Conservation (phyloP, 2,113 vertebrate species). For the Crocuta crocuta region DNA sequence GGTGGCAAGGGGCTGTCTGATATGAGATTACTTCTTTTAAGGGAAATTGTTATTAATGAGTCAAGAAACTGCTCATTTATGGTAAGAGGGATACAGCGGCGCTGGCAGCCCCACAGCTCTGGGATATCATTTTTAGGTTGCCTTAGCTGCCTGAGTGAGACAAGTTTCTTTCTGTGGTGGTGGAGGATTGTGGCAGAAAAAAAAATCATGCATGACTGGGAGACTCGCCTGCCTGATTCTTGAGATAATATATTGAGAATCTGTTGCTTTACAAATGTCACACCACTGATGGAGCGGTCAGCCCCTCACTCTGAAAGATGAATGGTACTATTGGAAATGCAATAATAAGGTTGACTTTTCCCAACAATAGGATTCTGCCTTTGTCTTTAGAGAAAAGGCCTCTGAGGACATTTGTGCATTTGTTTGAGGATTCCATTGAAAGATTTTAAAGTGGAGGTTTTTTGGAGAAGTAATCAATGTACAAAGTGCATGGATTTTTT, state of each 20-base stretch:
- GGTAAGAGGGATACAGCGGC: constrained; percentile 92
- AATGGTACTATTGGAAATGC: constrained; percentile 87
- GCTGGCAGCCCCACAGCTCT: constrained; percentile 82
- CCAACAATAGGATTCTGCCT: constrained; percentile 89
- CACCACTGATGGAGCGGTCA: constrained; percentile 84
- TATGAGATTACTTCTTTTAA: constrained; percentile 96
- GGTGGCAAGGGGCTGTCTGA: constrained; percentile 96
- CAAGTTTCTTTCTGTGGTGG: constrained; percentile 89
- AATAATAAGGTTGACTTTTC: constrained; percentile 89
- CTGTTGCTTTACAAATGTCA: constrained; percentile 87
- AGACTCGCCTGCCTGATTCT: constrained; percentile 85
- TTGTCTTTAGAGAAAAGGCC: constrained; percentile 89
- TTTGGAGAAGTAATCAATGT: constrained; percentile 79
- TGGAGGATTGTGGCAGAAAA: constrained; percentile 80
- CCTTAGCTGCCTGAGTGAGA: constrained; percentile 87
- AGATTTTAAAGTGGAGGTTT: constrained; percentile 77
- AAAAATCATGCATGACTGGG: constrained; percentile 87
- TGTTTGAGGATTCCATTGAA: constrained; percentile 81
- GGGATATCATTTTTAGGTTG: constrained; percentile 89
- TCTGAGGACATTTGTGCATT: constrained; percentile 85
- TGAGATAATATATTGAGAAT: constrained; percentile 85
- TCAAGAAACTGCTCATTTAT: constrained; percentile 97
- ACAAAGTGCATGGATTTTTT: constrained; percentile 77
- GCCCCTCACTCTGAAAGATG: constrained; percentile 85
- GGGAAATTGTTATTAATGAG: constrained; percentile 96